These are phyloP conservation scores for Eupithecia inturbata DNA, from an alignment of 2,888 invertebrate genomes.

Conservation along the genomic window DNA sequence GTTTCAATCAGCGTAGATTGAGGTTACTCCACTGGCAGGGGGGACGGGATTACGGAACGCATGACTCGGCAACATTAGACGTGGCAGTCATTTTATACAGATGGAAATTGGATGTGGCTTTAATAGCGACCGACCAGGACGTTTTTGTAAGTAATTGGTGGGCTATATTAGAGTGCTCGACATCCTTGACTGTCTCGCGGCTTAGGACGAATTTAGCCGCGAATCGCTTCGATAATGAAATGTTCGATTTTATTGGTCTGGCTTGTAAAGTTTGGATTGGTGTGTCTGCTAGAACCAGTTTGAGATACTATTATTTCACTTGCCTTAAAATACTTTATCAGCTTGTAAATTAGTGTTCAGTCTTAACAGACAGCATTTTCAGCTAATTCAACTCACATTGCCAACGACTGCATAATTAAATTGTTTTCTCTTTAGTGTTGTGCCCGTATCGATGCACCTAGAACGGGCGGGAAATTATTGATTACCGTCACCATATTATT, in stretches of 20 bases:
- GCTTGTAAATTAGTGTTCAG: neutral
- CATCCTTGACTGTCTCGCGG: constrained; percentile 33
- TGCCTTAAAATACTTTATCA: neutral
- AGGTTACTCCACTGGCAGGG: constrained; percentile 51
- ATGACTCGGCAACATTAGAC: constrained; percentile 76
- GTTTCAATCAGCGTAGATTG: constrained; percentile 78
- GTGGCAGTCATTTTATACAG: constrained; percentile 67
- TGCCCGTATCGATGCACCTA: constrained; percentile 22
- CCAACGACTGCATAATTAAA: constrained; percentile 30
- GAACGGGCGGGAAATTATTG: constrained; percentile 34
- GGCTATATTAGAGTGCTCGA: constrained; percentile 44
- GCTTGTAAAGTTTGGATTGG: neutral
- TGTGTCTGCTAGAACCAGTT: neutral
- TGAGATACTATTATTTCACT: neutral
- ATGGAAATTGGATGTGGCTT: constrained; percentile 71
- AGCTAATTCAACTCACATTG: constrained; percentile 3
- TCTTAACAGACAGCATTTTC: neutral
- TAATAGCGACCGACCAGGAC: constrained; percentile 60
- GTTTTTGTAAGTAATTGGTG: constrained; percentile 61
- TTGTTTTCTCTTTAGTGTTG: constrained; percentile 31
- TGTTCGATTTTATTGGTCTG: constrained; percentile 26
- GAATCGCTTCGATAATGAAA: constrained; percentile 23
- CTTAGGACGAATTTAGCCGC: constrained; percentile 24
- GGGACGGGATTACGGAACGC: constrained; percentile 68
- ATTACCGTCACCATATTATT: constrained; percentile 53